Conservation (phyloP, 2,113 vertebrate species). For the Todiramphus chloris region DNA sequence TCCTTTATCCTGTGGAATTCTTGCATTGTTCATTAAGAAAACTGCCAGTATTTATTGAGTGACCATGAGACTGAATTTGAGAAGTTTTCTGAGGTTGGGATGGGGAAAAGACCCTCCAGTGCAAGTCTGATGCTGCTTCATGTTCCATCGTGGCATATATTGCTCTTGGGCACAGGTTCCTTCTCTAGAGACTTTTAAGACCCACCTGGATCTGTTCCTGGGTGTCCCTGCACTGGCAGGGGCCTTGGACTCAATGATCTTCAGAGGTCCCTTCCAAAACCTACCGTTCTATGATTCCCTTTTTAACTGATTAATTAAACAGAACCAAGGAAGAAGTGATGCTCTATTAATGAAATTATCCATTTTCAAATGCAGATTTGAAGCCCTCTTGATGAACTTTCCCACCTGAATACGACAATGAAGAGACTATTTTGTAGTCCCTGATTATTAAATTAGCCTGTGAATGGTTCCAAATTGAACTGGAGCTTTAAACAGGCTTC, state of each 20-base stretch:
- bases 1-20: neutral
- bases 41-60: neutral
- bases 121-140: neutral
- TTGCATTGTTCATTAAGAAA: neutral
- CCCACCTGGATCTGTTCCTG: too few species aligned
- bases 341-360: slow-evolving; percentile 37
- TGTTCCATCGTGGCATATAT: neutral
- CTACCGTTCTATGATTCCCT: neutral
- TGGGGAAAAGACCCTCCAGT: neutral
- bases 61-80: neutral
- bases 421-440: slow-evolving; percentile 38
- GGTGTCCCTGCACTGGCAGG: too few species aligned
- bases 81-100: neutral
- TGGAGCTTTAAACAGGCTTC: slow-evolving; percentile 41
- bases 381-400: slow-evolving; percentile 37
- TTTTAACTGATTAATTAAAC: slow-evolving; percentile 17
- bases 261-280: too few species aligned
- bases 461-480: slow-evolving; percentile 52
- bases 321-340: neutral
- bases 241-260: too few species aligned
- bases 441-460: slow-evolving; percentile 46
- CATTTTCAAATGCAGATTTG: slow-evolving; percentile 29
- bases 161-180: neutral
- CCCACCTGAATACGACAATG: slow-evolving; percentile 38
- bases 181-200: too few species aligned